A percentile compares a stretch with the other conserved stretches of the same genome.
phyloP scores from a whole-genome alignment of 2,113 vertebrate genomes.

The Argyrosomus japonicus region DNA sequence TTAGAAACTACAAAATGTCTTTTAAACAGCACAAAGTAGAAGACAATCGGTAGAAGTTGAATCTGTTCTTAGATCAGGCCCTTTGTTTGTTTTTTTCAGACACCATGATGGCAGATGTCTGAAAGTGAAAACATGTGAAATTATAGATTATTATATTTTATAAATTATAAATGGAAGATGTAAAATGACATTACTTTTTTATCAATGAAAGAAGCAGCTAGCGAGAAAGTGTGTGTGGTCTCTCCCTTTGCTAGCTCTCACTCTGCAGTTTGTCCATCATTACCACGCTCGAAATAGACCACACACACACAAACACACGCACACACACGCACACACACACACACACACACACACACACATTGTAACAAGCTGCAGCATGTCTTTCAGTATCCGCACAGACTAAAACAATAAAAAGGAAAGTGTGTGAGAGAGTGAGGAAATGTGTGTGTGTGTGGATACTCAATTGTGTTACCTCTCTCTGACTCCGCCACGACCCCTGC shows the following conservation, averaged over 20 bases:
- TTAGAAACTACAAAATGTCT: too few species aligned
- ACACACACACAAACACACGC: conserved; percentile 24
- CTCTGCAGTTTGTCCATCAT: conserved; percentile 50
- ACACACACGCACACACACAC: conserved; percentile 10
- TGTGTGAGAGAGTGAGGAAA: conserved; percentile 27
- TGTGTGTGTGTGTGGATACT: conserved; percentile 14
- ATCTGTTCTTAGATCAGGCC: neutral
- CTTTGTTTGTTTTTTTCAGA: neutral
- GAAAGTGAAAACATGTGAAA: neutral
- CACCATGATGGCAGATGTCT: neutral
- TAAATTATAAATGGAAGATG: too few species aligned
- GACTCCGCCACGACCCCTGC: conserved; percentile 15
- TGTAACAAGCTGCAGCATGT: conserved; percentile 32
- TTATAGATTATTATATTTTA: neutral
- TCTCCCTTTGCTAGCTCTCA: conserved; percentile 1
- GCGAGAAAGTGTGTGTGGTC: conserved; percentile 47
- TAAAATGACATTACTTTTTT: too few species aligned
- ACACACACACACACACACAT: conserved; percentile 3
- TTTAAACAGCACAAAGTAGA: too few species aligned
- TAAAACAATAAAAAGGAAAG: conserved; percentile 54
- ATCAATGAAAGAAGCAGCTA: neutral
- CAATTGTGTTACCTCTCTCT: conserved; percentile 14
- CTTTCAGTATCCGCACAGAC: conserved; percentile 24
- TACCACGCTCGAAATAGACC: conserved; percentile 22
- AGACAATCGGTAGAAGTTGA: too few species aligned